phyloP scores from a whole-genome alignment of 2,113 vertebrate species.

The Hucho hucho region DNA sequence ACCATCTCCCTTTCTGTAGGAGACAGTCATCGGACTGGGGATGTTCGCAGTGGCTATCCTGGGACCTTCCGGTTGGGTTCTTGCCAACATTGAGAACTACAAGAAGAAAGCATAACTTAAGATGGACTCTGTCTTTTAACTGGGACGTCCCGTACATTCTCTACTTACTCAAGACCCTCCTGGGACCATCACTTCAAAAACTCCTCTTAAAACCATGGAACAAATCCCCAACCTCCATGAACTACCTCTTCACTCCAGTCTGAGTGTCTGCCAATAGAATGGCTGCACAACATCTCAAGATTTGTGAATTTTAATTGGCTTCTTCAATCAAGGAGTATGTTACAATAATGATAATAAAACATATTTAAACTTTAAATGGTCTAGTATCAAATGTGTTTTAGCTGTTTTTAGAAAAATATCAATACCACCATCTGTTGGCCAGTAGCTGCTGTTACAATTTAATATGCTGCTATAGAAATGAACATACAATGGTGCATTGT shows the following conservation, averaged over 20 bases:
- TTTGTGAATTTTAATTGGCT: not conserved
- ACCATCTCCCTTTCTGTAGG: conserved; percentile 48
- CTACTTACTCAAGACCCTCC: conserved; percentile 21
- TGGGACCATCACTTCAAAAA: conserved; percentile 42
- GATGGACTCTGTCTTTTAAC: conserved; percentile 11
- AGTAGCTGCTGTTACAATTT: no score
- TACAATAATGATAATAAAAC: conserved; percentile 57
- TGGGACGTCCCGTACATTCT: not conserved
- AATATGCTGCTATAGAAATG: no score
- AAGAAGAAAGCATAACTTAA: conserved; percentile 58
- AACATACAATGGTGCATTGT: no score
- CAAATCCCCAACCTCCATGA: conserved; percentile 19
- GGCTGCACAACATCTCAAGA: conserved; percentile 6
- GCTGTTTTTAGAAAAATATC: no score
- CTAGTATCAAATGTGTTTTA: not conserved
- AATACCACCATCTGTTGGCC: no score
- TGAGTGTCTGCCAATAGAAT: not conserved
- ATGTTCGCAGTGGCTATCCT: conserved; percentile 53
- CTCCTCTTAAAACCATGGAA: conserved; percentile 6
- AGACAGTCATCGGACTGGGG: conserved; percentile 47
- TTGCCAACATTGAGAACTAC: conserved; percentile 72
- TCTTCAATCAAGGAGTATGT: conserved; percentile 30
- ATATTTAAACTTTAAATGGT: conserved; percentile 44
- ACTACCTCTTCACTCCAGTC: conserved; percentile 42
- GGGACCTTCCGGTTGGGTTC: conserved; percentile 73